Percentiles rank a stretch among this genome's conserved stretches.
phyloP scores from a whole-genome alignment of 2,113 vertebrate genomes.

The Pseudorhombus dupliciocellatus region DNA sequence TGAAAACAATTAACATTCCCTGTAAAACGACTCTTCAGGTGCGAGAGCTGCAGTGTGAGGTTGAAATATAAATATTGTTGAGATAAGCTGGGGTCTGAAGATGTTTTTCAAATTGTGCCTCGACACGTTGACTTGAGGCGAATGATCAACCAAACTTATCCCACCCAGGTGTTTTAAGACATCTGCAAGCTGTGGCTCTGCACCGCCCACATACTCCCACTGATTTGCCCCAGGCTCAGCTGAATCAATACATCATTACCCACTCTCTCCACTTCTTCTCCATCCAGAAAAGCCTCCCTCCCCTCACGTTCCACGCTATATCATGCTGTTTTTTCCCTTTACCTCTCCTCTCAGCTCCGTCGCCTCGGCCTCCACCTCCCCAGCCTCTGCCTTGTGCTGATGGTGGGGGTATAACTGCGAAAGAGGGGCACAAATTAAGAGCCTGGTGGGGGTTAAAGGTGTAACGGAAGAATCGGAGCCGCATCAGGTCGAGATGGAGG shows the following conservation, averaged over 20 bases:
- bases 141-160: conserved; percentile 39
- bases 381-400: conserved; percentile 10
- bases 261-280: conserved; percentile 40
- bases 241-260: conserved; percentile 81
- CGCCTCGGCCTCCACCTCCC: conserved; percentile 30
- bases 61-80: conserved; percentile 26
- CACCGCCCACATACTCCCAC: conserved; percentile 64
- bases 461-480: conserved; percentile 35
- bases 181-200: conserved; percentile 56
- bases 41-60: background rate
- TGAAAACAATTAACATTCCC: conserved; percentile 35
- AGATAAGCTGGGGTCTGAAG: background rate
- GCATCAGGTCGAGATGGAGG: conserved; percentile 38
- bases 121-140: conserved; percentile 3
- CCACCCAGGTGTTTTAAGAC: conserved; percentile 66
- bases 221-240: conserved; percentile 60
- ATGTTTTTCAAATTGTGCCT: background rate
- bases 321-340: conserved; percentile 60
- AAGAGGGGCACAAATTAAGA: conserved; percentile 24
- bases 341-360: conserved; percentile 40
- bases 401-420: conserved; percentile 13
- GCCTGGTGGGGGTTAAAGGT: conserved; percentile 28
- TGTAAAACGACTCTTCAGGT: conserved; percentile 7
- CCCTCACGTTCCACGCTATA: conserved; percentile 57
- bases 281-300: conserved; percentile 22